Evolutionary conservation across 1,140 invertebrate species (phyloP), one percentile per base, ranked within the genome.

Genomic region (Megathymus violae): DNA sequence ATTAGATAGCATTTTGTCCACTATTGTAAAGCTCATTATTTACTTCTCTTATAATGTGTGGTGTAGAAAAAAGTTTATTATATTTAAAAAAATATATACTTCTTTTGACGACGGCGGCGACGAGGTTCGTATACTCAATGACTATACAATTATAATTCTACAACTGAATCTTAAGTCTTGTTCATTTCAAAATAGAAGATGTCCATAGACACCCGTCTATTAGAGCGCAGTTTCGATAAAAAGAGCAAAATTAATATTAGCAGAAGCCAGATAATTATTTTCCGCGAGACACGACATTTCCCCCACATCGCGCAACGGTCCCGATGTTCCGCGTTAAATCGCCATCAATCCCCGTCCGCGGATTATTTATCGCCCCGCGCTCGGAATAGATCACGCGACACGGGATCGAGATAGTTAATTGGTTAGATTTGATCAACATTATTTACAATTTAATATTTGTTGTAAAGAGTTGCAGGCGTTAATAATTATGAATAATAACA

Each of bases 311-410:
- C 9, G 9, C 9, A 1, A 4, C 27, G 69, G 70, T 72, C 70
- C 63, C 60, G 70, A 69, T 73, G 70, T 31, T 31, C 27, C 4
- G 27, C 4, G 27, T 73, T 73, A 73, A 73, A 73, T 66, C 46
- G 63, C 64, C 64, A 73, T 73, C 69, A 73, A 73, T 73, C 59
- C 63, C 44, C 56, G 70, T 66, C 67, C 27, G 60, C 19, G 16
- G 34, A 64, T 65, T 63, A 73, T 73, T 73, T 69, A 73, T 73
- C 48, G 62, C 59, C 58, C 50, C 69, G 63, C 64, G 69, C 54
- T 27, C 52, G 44, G 48, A 71, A 72, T 72, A 72, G 66, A 64
- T 51, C 64, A 72, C 65, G 44, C 59, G 47, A 62, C 67, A 68
- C 25, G 17, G 25, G 54, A 51, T 54, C 38, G 44, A 25, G 58